Evolutionary conservation across 1,140 invertebrate species (phyloP).

Genomic region (Bursaphelenchus mucronatus): DNA sequence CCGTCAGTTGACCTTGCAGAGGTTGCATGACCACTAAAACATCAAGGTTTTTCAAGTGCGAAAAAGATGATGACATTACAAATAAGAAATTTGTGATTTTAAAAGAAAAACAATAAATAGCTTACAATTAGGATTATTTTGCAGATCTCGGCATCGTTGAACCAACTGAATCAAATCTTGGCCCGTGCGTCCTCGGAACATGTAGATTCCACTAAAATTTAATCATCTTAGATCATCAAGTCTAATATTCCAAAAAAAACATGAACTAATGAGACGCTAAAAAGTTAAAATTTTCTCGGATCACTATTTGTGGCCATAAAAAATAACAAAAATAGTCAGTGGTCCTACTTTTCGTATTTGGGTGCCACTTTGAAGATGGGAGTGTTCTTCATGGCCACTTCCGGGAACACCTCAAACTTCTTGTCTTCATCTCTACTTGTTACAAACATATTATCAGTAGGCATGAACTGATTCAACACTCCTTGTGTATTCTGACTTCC

Average conservation of each 20-base stretch:
- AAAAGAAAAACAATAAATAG: neutral
- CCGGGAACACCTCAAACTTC: constrained; percentile 54
- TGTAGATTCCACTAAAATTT: constrained; percentile 35
- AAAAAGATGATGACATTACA: neutral
- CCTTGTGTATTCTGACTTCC: constrained; percentile 40
- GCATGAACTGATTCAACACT: constrained; percentile 50
- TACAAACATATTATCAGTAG: constrained; percentile 54
- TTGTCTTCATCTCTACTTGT: constrained; percentile 51
- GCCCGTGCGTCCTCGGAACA: constrained; percentile 45
- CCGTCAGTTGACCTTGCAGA: constrained; percentile 37
- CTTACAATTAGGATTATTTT: constrained; percentile 47
- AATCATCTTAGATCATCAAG: constrained; percentile 16
- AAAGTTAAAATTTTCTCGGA: no score
- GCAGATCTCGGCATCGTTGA: constrained; percentile 53
- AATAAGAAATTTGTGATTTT: neutral
- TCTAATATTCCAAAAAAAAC: constrained; percentile 3
- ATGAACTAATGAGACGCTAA: no score
- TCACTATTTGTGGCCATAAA: neutral
- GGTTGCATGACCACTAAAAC: constrained; percentile 55
- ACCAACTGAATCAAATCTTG: constrained; percentile 48
- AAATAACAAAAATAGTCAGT: constrained; percentile 30
- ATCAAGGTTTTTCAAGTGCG: neutral
- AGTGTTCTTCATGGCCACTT: constrained; percentile 46
- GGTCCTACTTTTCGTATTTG: constrained; percentile 38
- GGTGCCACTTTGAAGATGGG: constrained; percentile 46